A percentile compares a stretch with the other conserved stretches of the same genome.
Evolutionary conservation across 2,888 invertebrate species (phyloP).

Genomic region (Villa cingulata): DNA sequence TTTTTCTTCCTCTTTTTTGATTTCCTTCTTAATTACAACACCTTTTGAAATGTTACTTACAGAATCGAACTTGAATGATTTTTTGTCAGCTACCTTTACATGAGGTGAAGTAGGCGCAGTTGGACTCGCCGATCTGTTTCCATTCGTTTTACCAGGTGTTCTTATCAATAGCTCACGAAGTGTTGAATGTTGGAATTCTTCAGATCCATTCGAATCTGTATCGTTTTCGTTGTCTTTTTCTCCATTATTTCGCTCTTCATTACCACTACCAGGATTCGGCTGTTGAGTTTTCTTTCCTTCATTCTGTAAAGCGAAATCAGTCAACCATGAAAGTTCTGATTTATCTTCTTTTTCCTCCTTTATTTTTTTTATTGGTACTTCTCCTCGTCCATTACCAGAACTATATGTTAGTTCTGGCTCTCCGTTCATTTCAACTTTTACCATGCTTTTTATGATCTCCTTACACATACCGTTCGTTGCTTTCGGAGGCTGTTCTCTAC

Average conservation of each 20-base stretch:
- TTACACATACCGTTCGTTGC: constrained; percentile 13
- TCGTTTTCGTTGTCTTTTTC: constrained; percentile 36
- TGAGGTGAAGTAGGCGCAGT: constrained; percentile 19
- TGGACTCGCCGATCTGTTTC: constrained; percentile 30
- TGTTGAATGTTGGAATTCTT: constrained; percentile 68
- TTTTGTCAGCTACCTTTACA: neutral
- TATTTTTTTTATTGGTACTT: too few species aligned
- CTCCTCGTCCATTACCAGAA: constrained; percentile 18
- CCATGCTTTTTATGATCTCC: constrained; percentile 29
- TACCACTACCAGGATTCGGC: constrained; percentile 29
- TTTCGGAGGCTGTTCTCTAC: constrained; percentile 33
- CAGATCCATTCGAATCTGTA: constrained; percentile 39
- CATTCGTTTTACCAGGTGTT: constrained; percentile 38
- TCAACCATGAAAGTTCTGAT: constrained; percentile 51
- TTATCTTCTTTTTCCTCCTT: constrained; percentile 37
- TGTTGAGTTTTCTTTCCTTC: constrained; percentile 37
- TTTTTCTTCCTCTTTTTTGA: constrained; percentile 37
- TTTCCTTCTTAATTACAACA: constrained; percentile 48
- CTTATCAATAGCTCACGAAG: constrained; percentile 65
- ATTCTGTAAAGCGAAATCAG: constrained; percentile 51
- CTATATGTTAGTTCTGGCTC: constrained; percentile 25
- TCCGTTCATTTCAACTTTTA: constrained; percentile 39
- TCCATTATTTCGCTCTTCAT: constrained; percentile 9
- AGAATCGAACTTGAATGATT: constrained; percentile 9
- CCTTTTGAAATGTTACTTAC: constrained; percentile 8